phyloP scores from a whole-genome alignment of 2,797 vertebrate species.

The Periparus ater region DNA sequence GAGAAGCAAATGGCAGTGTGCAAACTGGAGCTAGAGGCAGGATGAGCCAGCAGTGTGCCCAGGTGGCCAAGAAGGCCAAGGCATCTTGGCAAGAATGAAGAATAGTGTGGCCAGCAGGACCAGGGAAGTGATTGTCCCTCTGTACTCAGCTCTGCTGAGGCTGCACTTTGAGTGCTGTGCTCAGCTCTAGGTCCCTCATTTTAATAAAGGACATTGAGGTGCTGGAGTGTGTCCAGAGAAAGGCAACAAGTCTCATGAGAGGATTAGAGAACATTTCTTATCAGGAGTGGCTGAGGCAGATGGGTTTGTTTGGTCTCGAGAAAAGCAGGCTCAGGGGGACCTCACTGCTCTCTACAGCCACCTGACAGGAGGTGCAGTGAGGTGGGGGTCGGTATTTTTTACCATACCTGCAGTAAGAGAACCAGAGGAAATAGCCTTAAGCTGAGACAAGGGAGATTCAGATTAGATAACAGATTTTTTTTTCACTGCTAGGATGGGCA shows the following conservation, averaged over 20 bases:
- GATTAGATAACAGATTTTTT: neutral
- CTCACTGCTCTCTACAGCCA: neutral
- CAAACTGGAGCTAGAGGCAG: neutral
- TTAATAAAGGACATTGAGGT: no score
- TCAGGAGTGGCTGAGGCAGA: neutral
- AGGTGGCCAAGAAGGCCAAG: neutral
- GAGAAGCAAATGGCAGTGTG: neutral
- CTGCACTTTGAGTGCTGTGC: neutral
- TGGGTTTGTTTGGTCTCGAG: neutral
- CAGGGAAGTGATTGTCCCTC: neutral
- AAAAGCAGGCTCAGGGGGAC: neutral
- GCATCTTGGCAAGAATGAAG: neutral
- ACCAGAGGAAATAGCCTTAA: neutral
- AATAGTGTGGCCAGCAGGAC: neutral
- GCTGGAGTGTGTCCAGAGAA: neutral
- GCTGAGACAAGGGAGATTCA: neutral
- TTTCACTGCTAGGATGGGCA: neutral
- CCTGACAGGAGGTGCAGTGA: neutral
- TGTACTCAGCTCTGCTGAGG: neutral
- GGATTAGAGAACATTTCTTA: neutral
- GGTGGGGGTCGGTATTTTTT: rapidly evolving
- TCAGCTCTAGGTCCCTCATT: neutral
- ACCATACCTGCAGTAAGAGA: neutral
- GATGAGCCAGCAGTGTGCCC: neutral
- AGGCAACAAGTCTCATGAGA: rapidly evolving